Conservation (phyloP, 1,140 invertebrate genomes). For the Zaprionus inermis region DNA sequence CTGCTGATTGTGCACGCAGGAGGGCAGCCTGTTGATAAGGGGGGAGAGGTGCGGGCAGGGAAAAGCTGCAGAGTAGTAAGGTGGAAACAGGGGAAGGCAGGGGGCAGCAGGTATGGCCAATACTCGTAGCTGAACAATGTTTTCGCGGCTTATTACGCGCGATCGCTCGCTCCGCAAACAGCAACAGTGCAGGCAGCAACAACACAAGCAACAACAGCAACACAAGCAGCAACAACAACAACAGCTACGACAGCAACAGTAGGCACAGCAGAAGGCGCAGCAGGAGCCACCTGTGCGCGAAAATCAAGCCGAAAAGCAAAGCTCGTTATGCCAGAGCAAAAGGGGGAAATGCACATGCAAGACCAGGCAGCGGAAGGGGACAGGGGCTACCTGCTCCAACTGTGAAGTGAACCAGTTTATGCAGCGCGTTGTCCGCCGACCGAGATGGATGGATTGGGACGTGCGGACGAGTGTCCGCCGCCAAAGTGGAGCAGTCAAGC, state of each 20-base stretch:
- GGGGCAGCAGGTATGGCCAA: conserved; percentile 20
- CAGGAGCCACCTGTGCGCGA: conserved; percentile 74
- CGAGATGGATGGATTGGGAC: conserved; percentile 71
- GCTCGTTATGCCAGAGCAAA: conserved; percentile 57
- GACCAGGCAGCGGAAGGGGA: neutral
- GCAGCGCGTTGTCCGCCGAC: conserved; percentile 14
- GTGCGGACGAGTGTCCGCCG: conserved; percentile 52
- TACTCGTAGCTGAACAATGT: conserved; percentile 72
- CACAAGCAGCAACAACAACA: conserved; percentile 20
- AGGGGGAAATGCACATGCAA: neutral
- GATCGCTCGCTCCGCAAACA: conserved; percentile 58
- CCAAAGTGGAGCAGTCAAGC: conserved; percentile 78
- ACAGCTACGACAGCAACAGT: conserved; percentile 25
- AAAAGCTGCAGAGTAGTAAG: too few species aligned
- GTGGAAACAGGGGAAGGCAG: too few species aligned
- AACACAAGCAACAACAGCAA: conserved; percentile 54
- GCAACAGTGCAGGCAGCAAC: conserved; percentile 20
- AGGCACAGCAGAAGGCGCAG: conserved; percentile 22
- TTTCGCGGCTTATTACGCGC: conserved; percentile 81
- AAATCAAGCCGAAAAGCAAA: conserved; percentile 78
- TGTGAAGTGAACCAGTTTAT: conserved; percentile 70
- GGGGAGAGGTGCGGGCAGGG: too few species aligned
- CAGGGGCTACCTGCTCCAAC: neutral
- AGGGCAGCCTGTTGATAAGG: neutral
- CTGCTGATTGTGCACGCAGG: conserved; percentile 28